Percentiles rank a stretch among this genome's conserved stretches.
Evolutionary conservation across 2,113 vertebrate genomes (phyloP).

Genomic region (Lagopus leucura): DNA sequence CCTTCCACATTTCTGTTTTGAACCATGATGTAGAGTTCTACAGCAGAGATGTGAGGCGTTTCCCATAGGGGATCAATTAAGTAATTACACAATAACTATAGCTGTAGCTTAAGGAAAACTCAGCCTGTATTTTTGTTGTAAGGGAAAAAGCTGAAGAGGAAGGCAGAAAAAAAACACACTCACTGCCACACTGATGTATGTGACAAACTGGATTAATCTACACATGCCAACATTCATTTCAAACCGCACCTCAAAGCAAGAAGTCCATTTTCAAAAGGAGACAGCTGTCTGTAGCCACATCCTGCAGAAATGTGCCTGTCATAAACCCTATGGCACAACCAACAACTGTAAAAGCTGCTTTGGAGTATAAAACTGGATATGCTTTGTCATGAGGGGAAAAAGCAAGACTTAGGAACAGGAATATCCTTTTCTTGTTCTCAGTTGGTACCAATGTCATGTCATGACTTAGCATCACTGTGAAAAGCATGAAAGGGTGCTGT

Average conservation of each 20-base stretch:
- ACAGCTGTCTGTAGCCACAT: conserved; percentile 51
- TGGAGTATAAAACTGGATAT: background rate
- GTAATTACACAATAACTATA: background rate
- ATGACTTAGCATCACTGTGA: background rate
- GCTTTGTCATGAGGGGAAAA: background rate
- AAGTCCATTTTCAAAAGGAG: conserved; percentile 30
- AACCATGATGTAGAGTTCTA: background rate
- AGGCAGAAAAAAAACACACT: background rate
- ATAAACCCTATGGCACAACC: background rate
- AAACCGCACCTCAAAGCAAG: background rate
- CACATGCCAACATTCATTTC: conserved; percentile 20
- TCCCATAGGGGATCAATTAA: background rate
- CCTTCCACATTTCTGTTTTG: background rate
- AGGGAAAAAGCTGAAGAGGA: background rate
- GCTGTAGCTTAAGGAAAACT: background rate
- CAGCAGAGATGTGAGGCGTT: background rate
- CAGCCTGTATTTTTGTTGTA: background rate
- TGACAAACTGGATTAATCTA: conserved; percentile 61
- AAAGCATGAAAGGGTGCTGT: accelerated
- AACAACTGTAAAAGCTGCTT: background rate
- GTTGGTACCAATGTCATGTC: background rate
- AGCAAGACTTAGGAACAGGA: accelerated
- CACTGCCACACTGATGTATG: background rate
- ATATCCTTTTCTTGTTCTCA: background rate
- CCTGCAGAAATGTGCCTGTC: conserved; percentile 28